Evolutionary conservation across 2,797 vertebrate species (phyloP).

Genomic region (Phoebastria nigripes): DNA sequence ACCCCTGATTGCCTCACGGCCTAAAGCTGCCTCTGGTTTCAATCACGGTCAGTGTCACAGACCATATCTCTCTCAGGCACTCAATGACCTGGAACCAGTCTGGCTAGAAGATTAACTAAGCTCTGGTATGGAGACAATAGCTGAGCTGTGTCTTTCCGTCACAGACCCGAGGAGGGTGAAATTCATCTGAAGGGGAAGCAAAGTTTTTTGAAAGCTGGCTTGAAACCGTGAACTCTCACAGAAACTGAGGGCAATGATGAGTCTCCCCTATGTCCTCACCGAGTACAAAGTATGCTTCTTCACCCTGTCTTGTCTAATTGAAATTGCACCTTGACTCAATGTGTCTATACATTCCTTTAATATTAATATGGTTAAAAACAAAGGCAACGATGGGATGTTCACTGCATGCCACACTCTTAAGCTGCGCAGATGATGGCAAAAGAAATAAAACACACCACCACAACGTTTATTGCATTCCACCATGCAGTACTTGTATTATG

Average conservation of each 20-base stretch:
- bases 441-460: neutral
- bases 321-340: neutral
- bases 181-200: neutral
- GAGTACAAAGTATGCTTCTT: neutral
- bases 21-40: constrained; percentile 32
- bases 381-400: neutral
- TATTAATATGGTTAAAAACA: neutral
- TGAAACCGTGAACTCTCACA: neutral
- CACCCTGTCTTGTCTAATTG: neutral
- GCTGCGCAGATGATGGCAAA: neutral
- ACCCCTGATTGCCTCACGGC: neutral
- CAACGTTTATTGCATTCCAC: neutral
- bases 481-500: neutral
- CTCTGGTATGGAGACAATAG: neutral
- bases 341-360: neutral
- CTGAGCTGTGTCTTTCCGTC: neutral
- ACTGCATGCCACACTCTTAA: neutral
- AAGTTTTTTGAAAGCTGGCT: neutral
- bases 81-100: constrained; percentile 31
- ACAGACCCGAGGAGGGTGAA: neutral
- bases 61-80: constrained; percentile 9
- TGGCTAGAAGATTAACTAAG: constrained; percentile 42
- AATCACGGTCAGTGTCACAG: neutral
- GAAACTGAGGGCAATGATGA: neutral
- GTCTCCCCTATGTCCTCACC: neutral